Percentiles rank a stretch among this genome's conserved stretches.
Conservation (phyloP, 2,113 vertebrate genomes). For the Plecotus auritus region DNA sequence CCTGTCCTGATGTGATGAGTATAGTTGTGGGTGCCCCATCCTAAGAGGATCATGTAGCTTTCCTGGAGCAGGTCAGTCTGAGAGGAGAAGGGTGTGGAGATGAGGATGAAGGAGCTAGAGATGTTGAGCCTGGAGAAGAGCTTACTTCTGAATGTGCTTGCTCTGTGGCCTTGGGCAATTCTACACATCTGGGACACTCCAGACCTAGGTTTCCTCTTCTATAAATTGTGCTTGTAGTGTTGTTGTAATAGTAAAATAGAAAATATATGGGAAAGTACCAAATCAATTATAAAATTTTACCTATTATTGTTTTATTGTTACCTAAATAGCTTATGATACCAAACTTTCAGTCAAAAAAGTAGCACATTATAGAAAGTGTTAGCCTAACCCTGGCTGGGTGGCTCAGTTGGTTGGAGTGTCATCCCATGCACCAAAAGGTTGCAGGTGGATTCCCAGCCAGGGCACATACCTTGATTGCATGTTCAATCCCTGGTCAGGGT, state of each 20-base stretch:
- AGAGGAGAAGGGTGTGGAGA: not conserved
- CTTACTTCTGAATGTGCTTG: not conserved
- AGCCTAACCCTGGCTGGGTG: not conserved
- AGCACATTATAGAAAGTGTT: not conserved
- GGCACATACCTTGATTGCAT: not conserved
- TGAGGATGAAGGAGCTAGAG: not conserved
- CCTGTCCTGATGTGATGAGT: not conserved
- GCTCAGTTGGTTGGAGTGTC: not conserved
- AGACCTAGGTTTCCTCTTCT: not conserved
- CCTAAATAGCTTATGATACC: not conserved
- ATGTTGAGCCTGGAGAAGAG: not conserved
- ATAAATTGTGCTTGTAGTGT: not conserved
- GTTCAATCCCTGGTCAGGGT: not conserved
- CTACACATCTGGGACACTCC: not conserved
- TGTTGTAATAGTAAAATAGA: not conserved
- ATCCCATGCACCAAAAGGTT: not conserved
- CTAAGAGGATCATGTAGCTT: not conserved
- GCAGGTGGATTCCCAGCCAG: not conserved
- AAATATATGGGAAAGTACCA: not conserved
- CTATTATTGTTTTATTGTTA: not conserved
- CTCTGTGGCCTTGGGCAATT: not conserved
- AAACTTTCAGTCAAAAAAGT: constrained; percentile 5
- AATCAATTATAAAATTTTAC: not conserved
- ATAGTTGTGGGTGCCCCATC: not conserved
- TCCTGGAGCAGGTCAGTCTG: not conserved